Percentiles rank a stretch among this genome's conserved stretches.
Conservation (phyloP, 1,140 invertebrate species). For the Trissolcus basalis region DNA sequence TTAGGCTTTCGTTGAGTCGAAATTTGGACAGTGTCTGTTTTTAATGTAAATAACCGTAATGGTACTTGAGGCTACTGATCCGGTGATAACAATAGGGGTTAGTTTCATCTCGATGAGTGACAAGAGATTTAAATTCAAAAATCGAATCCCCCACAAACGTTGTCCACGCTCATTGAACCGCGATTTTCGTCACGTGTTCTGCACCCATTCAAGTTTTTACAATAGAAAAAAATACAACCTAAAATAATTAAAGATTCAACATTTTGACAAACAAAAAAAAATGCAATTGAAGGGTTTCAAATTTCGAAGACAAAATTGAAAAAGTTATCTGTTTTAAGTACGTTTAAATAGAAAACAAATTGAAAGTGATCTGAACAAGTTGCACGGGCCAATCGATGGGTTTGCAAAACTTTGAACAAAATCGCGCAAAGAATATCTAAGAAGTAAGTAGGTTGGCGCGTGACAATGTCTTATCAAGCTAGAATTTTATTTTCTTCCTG, state of each 20-base stretch:
- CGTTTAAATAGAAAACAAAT: neutral
- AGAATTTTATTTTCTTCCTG: constrained; percentile 50
- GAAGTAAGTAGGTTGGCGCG: constrained; percentile 59
- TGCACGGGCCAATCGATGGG: constrained; percentile 45
- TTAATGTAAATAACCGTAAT: constrained; percentile 50
- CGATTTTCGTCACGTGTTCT: constrained; percentile 52
- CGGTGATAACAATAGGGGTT: constrained; percentile 48
- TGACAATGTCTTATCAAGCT: constrained; percentile 53
- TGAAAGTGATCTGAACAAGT: constrained; percentile 40
- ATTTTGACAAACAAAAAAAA: neutral
- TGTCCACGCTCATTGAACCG: constrained; percentile 66
- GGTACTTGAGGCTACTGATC: constrained; percentile 35
- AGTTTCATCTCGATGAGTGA: constrained; percentile 63
- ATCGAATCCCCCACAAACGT: constrained; percentile 69
- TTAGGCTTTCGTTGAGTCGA: neutral
- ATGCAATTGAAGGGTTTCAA: neutral
- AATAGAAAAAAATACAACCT: too few species aligned
- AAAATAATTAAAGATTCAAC: neutral
- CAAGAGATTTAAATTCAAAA: constrained; percentile 74
- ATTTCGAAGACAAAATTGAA: neutral
- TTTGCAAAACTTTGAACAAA: constrained; percentile 45
- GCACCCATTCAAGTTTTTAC: constrained; percentile 13
- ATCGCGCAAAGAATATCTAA: constrained; percentile 49
- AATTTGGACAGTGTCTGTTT: constrained; percentile 18
- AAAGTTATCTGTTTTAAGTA: neutral